A percentile compares a stretch with the other conserved stretches of the same genome.
These are phyloP conservation scores for Bombylius major DNA, from an alignment of 2,888 invertebrate species.

Conservation along the genomic window DNA sequence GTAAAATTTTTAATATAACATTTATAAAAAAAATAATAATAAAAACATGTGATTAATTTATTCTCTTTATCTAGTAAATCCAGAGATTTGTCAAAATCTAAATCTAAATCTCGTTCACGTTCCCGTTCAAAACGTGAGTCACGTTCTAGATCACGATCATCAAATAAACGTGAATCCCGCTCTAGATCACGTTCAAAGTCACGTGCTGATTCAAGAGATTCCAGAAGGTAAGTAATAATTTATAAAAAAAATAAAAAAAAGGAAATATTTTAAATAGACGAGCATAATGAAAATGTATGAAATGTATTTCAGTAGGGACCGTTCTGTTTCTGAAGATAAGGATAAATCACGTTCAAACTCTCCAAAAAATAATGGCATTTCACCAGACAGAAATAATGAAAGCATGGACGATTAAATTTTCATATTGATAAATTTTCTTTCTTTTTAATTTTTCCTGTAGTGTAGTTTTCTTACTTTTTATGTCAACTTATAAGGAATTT, in stretches of 20 bases:
- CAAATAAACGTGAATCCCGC: constrained; percentile 34
- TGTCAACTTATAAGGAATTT: too few relatives aligned
- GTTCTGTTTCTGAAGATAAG: constrained; percentile 57
- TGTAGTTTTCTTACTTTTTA: too few relatives aligned
- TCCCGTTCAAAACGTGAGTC: constrained; percentile 41
- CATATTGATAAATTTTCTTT: too few relatives aligned
- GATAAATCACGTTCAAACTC: constrained; percentile 44
- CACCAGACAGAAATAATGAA: constrained; percentile 38
- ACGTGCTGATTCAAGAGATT: constrained; percentile 39
- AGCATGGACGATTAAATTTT: constrained; percentile 37
- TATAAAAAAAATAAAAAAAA: neutral
- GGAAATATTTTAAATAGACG: neutral
- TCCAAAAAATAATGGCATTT: constrained; percentile 39
- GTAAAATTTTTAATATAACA: constrained; percentile 42
- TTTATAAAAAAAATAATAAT: neutral
- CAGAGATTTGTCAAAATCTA: constrained; percentile 50
- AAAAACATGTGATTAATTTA: too few relatives aligned
- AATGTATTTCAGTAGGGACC: constrained; percentile 36
- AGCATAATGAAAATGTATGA: too few relatives aligned
- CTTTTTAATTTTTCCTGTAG: too few relatives aligned
- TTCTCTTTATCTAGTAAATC: constrained; percentile 39
- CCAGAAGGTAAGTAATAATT: constrained; percentile 29
- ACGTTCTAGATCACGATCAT: constrained; percentile 34
- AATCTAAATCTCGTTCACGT: constrained; percentile 47
- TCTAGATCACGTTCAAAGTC: constrained; percentile 38